Base-by-base conservation (phyloP, 1,140 invertebrate species). In the Saxidomus purpurata region DNA sequence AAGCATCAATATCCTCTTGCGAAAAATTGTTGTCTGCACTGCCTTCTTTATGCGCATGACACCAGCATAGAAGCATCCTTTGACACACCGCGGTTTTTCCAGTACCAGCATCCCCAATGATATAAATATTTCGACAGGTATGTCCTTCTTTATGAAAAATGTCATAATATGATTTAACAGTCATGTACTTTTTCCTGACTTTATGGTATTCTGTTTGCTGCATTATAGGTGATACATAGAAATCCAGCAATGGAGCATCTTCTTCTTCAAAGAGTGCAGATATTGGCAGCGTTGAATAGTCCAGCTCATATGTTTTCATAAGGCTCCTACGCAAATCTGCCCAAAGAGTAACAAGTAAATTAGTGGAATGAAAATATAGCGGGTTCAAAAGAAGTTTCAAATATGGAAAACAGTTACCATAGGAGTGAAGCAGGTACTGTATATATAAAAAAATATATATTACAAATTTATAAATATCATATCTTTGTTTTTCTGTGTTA, bases 11-110 rank as follows among this genome's bases (percentile, higher is more conserved):
- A 36, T 81, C 79, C 8, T 25, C 19, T 28, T 49, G 15, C 19
- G 38, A 59, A 34, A 59, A 31, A 11, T 61, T 81, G 4, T 81
- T 31, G 34, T 38, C 8, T 43, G 8, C 11, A 0, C 4, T 55
- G 11, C 25, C 34, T 3, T 0, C 31, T 8, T 0, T 22, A 0
- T 61, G 25, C 15, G 49, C 49, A 36, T 55, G 25, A 40, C 34
- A 76, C 79, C 79, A 81, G 17, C n/a, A n/a, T 0, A 59, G 22
- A 34, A 40, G 28, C 49, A 61, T 81, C 28, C 28, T 59, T 38
- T 59, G 49, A 38, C 79, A 81, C 25, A 81, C 11, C 9, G 79
- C 31, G 25, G 79, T 59, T 81, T 81, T 81, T 15, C 79, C 79
- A 63, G 22, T 28, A 31, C 79, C 79, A 25, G 79, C 49, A 36